Evolutionary conservation across 1,140 invertebrate genomes (phyloP), one percentile per base, ranked within the genome.

Genomic region (Centruroides sculpturatus): DNA sequence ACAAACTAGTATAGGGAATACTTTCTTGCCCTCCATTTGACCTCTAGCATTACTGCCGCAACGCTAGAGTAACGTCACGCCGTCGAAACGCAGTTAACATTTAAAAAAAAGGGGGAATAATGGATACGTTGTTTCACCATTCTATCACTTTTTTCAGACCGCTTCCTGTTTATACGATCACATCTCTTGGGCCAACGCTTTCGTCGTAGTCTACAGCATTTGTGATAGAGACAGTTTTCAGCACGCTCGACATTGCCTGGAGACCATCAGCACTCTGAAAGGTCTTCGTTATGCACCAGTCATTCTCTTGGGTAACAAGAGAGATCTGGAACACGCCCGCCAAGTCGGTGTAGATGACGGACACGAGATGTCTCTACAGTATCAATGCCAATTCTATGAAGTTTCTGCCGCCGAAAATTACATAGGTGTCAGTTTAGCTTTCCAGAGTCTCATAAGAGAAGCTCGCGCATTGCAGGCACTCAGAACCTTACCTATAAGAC

Each of bases 191-290:
- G 86, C 85, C 9, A 85, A 89, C 67, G 86, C 86, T 2, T 89
- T 87, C 71, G 83, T 88, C 5, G 80, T 90, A 57, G 86, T 89
- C n/a, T 89, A 89, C 75, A 86, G 84, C 52, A 85, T 90, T 35
- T 84, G 82, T 67, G 84, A 85, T 71, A 78, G 80, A 65, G 77
- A 78, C 9, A 86, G 85, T 58, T 90, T 90, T 75, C 76, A 82
- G 57, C 81, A 83, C 66, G 86, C 87, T 0, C 78, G 81, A n/a
- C 80, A 81, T 64, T 74, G 86, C 41, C 74, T 90, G n/a, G 81
- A 85, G 56, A 79, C 83, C 61, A 73, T 89, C 57, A 79, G 80
- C 57, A 79, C 83, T 68, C 13, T 68, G 50, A 66, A 69, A 61
- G 61, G 66, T 7, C 63, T 68, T 23, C 57, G 59, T 3, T 69